A percentile compares a stretch with the other conserved stretches of the same genome.
phyloP scores from a whole-genome alignment of 2,888 invertebrate species.

The Sarcophaga subvicina region DNA sequence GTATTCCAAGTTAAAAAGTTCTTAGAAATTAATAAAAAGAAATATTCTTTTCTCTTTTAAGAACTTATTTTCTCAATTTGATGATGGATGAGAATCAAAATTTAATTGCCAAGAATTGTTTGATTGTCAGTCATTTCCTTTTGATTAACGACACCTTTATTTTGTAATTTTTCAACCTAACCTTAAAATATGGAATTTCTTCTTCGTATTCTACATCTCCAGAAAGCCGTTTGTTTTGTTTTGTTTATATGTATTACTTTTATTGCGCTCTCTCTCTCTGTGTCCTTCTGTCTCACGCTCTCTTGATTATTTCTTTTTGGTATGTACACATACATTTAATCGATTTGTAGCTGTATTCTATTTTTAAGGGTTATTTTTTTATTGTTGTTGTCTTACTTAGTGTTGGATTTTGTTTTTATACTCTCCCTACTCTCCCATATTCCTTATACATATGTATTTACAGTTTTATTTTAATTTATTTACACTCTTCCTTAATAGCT shows the following conservation, averaged over 20 bases:
- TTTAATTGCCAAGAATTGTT: not conserved
- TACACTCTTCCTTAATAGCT: slow-evolving; percentile 9
- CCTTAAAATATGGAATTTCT: slow-evolving; percentile 9
- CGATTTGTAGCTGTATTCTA: slow-evolving; percentile 67
- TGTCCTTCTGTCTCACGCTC: slow-evolving; percentile 28
- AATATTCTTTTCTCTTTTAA: too few species aligned
- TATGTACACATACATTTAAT: slow-evolving; percentile 69
- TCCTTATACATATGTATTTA: not conserved
- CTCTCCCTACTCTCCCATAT: slow-evolving; percentile 1
- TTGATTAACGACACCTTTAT: not conserved
- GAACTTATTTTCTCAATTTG: too few species aligned
- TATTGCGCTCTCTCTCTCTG: not conserved
- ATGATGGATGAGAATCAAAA: too few species aligned
- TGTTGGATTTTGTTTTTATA: slow-evolving; percentile 27
- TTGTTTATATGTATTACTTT: not conserved
- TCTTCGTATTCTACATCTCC: not conserved
- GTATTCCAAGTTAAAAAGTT: slow-evolving; percentile 1
- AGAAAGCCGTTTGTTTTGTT: slow-evolving; percentile 1
- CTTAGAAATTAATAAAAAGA: not conserved
- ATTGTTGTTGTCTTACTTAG: slow-evolving; percentile 34
- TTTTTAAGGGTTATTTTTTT: slow-evolving; percentile 72
- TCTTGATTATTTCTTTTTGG: slow-evolving; percentile 49
- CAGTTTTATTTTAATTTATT: slow-evolving; percentile 28
- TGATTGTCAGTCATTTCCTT: not conserved
- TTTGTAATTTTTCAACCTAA: slow-evolving; percentile 14